Evolutionary conservation across 2,797 vertebrate species (phyloP), one percentile per base, ranked within the genome.

Genomic region (Naso thynnoides): DNA sequence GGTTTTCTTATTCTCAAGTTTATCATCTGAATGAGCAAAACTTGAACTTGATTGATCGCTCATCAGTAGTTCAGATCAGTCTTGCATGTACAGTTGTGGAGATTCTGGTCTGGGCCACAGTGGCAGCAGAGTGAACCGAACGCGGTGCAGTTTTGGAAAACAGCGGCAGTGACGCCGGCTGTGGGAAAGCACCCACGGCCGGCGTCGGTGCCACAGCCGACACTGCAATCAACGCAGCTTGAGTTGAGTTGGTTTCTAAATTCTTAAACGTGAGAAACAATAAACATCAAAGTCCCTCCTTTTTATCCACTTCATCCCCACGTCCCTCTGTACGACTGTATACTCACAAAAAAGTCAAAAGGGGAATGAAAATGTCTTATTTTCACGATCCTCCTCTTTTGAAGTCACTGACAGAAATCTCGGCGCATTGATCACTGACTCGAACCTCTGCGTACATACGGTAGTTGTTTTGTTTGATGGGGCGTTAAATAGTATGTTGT

Each of bases 341-440:
- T 18, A 7, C 42, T 49, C 21, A 54, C 19, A 31, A 52, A 31
- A 53, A n/a, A n/a, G n/a, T n/a, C n/a, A n/a, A 38, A 21, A 21
- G 50, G 45, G 66, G 4, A 33, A 18, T 53, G 26, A 57, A 78
- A 60, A 41, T 31, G 33, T 59, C 27, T 11, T 8, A 13, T 36
- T 60, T 69, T 52, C 33, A 56, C 11, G 8, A 4, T 39, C 38
- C 6, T 23, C 16, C 5, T 23, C 45, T 21, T 53, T 26, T 47
- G 21, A 39, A 45, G 31, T 62, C 41, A 56, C 24, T 23, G 10
- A 4, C 21, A 31, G 13, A 27, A 47, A 29, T 67, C 39, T 49
- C 13, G 52, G 42, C 67, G 52, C 29, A 53, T 52, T 36, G 39
- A 76, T 76, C 55, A 45, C 10, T 0, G 27, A 44, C 18, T 64